These are phyloP conservation scores for Sialis lutaria DNA, from an alignment of 2,888 invertebrate species.

Conservation along the genomic window DNA sequence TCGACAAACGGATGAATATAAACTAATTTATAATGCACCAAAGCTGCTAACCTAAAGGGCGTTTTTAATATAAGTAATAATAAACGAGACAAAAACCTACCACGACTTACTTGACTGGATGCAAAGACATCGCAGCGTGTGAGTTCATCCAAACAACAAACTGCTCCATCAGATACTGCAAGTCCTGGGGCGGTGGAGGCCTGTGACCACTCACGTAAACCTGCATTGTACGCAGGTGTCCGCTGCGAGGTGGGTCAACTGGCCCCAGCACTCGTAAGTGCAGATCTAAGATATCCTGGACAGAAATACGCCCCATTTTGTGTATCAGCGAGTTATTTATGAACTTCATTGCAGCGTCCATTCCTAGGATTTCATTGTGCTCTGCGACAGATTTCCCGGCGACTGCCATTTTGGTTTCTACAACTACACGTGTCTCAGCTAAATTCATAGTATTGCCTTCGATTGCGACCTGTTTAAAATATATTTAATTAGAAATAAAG, in stretches of 20 bases:
- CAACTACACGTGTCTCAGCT: constrained; percentile 74
- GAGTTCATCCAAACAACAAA: constrained; percentile 90
- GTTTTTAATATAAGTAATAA: background rate
- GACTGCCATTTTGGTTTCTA: constrained; percentile 79
- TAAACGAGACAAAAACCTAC: no score
- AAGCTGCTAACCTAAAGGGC: constrained; percentile 61
- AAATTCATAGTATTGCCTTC: constrained; percentile 96
- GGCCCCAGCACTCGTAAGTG: constrained; percentile 86
- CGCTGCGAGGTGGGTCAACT: constrained; percentile 86
- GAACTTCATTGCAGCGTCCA: constrained; percentile 90
- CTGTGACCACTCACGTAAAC: constrained; percentile 92
- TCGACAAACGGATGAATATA: constrained; percentile 95
- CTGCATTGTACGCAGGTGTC: constrained; percentile 46
- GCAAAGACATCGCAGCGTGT: constrained; percentile 66
- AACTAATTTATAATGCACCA: constrained; percentile 93
- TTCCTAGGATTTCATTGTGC: constrained; percentile 89
- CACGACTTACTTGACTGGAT: constrained; percentile 54
- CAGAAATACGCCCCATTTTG: constrained; percentile 57
- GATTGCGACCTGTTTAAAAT: constrained; percentile 46
- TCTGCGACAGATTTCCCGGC: constrained; percentile 87
- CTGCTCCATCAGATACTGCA: constrained; percentile 66
- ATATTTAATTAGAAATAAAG: background rate
- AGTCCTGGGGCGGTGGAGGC: constrained; percentile 73
- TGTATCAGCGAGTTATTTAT: constrained; percentile 67
- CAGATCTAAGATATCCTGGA: constrained; percentile 80